Evolutionary conservation across 53 echinoderm and acorn worm species (phyloP).

Genomic region (Astropecten irregularis): DNA sequence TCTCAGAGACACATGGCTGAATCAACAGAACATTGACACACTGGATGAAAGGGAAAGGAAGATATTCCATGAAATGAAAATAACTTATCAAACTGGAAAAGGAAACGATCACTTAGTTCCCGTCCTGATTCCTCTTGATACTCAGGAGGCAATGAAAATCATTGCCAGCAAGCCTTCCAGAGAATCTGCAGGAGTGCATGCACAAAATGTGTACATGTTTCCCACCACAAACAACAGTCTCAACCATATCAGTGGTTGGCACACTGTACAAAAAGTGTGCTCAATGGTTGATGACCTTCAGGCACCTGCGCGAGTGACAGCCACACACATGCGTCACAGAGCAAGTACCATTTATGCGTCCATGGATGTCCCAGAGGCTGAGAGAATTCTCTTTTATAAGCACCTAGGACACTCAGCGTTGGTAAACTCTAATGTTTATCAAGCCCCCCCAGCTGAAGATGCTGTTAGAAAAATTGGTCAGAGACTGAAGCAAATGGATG

Average conservation of each 20-base stretch:
- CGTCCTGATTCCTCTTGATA: conserved; percentile 6
- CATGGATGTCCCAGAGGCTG: conserved; percentile 18
- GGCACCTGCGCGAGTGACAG: background rate
- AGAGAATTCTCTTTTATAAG: conserved; percentile 14
- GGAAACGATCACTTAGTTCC: conserved; percentile 32
- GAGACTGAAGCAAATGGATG: conserved; percentile 2
- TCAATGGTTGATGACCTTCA: background rate
- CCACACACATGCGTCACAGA: conserved; percentile 33
- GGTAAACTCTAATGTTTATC: conserved; percentile 20
- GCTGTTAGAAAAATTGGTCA: background rate
- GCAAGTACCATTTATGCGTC: conserved; percentile 29
- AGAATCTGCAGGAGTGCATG: background rate
- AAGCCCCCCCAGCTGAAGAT: conserved; percentile 13
- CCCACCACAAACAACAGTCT: background rate
- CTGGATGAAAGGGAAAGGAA: background rate
- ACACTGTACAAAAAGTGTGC: conserved; percentile 5
- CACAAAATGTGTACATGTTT: conserved; percentile 15
- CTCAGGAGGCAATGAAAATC: background rate
- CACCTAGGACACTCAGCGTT: conserved; percentile 43
- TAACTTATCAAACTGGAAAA: conserved; percentile 16
- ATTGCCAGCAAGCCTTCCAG: background rate
- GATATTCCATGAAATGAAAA: background rate
- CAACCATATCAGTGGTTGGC: conserved; percentile 27
- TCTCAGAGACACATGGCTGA: background rate
- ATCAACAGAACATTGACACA: background rate